Evolutionary conservation across 2,888 invertebrate genomes (phyloP).

Genomic region (Drosophila histrio): DNA sequence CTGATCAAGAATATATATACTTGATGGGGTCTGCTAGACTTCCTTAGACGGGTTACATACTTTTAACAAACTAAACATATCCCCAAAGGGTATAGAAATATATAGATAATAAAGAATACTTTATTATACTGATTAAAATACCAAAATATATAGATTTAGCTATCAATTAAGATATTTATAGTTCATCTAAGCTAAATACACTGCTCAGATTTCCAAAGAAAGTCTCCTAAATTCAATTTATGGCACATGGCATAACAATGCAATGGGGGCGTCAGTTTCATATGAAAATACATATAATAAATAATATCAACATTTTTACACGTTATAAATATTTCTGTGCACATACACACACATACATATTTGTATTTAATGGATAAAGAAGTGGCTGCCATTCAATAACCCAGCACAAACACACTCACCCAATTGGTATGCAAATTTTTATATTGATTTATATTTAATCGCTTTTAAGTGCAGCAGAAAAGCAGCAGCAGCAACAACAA

Average conservation of each 20-base stretch:
- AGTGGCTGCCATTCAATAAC: conserved; percentile 43
- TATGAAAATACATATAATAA: conserved; percentile 12
- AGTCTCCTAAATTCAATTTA: conserved; percentile 1
- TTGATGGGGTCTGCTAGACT: too few relatives aligned
- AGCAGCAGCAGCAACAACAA: conserved; percentile 7
- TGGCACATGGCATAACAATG: not conserved
- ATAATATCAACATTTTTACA: conserved; percentile 32
- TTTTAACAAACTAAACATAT: too few relatives aligned
- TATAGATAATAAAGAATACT: too few relatives aligned
- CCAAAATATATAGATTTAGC: too few relatives aligned
- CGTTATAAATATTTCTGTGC: conserved; percentile 40
- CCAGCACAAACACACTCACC: conserved; percentile 16
- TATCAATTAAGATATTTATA: too few relatives aligned
- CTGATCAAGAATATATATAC: too few relatives aligned
- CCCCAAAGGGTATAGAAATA: too few relatives aligned
- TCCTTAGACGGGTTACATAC: too few relatives aligned
- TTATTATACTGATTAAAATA: too few relatives aligned
- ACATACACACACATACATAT: conserved; percentile 8
- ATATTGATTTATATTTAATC: conserved; percentile 80
- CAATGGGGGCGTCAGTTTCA: conserved; percentile 5
- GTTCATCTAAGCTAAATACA: not conserved
- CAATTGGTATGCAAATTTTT: conserved; percentile 71
- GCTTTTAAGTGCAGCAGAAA: conserved; percentile 69
- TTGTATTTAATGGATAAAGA: conserved; percentile 40
- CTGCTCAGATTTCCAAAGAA: not conserved